Evolutionary conservation across 2,888 invertebrate species (phyloP), one percentile per base, ranked within the genome.

Genomic region (Plagiodera versicolora): DNA sequence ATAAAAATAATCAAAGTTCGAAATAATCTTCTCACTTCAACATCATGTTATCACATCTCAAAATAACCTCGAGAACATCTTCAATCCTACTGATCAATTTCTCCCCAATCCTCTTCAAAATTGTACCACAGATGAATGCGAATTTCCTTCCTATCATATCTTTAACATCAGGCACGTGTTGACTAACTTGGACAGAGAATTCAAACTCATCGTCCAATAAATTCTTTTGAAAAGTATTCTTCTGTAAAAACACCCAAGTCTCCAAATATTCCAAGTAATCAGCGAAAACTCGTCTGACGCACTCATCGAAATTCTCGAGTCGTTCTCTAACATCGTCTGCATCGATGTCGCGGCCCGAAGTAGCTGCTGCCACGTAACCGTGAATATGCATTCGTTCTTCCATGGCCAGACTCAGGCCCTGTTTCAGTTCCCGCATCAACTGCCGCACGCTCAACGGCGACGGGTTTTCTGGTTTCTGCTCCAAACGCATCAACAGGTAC

Each of bases 171-270:
- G 85, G 84, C 68, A 93, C 89, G 79, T 90, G 86, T n/a, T 87
- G 86, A 67, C 91, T 89, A 55, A 93, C 88, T 1, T 87, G 82
- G 73, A 89, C 89, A 0, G 91, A 89, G 81, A 95, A 96, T 67
- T 85, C 84, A 94, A 95, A 95, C 79, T 96, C 95, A 61, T 90
- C 89, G 77, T 94, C 92, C 62, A 96, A 83, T 17, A 89, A 84
- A 70, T 89, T 87, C 76, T 94, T 93, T 63, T 89, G 85, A 73
- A 89, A 82, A 64, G 81, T 82, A 56, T 83, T 83, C 61, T 86
- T 84, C 56, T 88, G 86, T 80, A 87, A 86, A 64, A 87, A 81
- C 3, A 94, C 91, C 89, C 94, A 92, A 72, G 89, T 89, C 64
- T 89, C 87, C 63, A 96, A 84, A 81, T 96, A 96, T 67, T 91